Evolutionary conservation across 1,140 invertebrate genomes (phyloP), one percentile per base, ranked within the genome.

Genomic region (Cecropterus lyciades): DNA sequence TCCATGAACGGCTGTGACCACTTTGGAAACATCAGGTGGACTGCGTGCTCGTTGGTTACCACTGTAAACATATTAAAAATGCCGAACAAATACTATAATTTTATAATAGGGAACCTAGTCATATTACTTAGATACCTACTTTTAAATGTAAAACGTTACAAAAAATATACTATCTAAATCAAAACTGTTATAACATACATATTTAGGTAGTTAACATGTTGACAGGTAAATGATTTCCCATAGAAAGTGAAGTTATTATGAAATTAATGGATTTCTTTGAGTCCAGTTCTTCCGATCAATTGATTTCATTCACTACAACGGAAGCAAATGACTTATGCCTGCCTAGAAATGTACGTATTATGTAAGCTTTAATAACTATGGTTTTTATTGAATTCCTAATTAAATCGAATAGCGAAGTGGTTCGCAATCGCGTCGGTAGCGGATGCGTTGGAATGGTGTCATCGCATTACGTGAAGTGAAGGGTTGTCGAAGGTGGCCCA

Each of bases 381-480:
- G 53, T 49, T 42, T 43, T 43, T 57, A 57, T 57, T 27, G 53
- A 37, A 10, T 14, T 45, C 17, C 13, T 57, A 57, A 27, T 57
- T 57, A 45, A 45, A 45, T 57, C 53, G 40, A 57, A 57, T 57
- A 57, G 16, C 17, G 20, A 57, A 57, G 17, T 57, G 20, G 20
- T 27, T 48, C 52, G 40, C 51, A 53, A 46, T 55, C 3, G 51
- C 30, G 51, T 55, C 24, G 52, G 42, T 42, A 49, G 17, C 33
- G 53, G 52, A 69, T 64, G 62, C 27, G 53, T 55, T 40, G 68
- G 69, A 74, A 77, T 81, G 74, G 79, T 81, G 73, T 75, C 79
- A 79, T 80, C 74, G 69, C 69, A 71, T 71, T 52, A 70, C 56
- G 62, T 49, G 62, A 75, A 84, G 81, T 84, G 80, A 85, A 85